Evolutionary conservation across 2,888 invertebrate genomes (phyloP).

Genomic region (Noctua janthina): DNA sequence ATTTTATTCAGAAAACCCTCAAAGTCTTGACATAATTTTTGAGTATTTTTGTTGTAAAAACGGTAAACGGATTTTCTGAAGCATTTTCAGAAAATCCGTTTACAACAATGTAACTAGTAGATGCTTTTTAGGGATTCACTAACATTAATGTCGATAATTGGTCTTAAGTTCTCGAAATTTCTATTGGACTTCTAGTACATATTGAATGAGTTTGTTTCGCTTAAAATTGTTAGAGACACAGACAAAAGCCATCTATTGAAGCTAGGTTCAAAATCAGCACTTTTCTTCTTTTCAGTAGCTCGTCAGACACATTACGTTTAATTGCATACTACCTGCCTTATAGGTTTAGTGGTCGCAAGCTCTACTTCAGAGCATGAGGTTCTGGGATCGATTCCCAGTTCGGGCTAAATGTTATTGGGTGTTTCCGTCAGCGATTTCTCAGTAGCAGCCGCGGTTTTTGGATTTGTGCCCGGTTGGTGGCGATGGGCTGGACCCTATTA

Average conservation of each 20-base stretch:
- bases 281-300: background rate
- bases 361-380: background rate
- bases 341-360: background rate
- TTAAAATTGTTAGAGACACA: background rate
- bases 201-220: background rate
- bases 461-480: background rate
- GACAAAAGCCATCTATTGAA: background rate
- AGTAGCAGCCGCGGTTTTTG: background rate
- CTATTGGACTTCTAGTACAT: background rate
- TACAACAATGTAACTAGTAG: background rate
- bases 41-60: background rate
- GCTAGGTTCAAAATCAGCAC: background rate
- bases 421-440: background rate
- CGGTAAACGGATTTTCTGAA: no score
- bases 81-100: background rate
- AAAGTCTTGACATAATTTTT: background rate
- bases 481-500: background rate
- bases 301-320: background rate
- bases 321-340: background rate
- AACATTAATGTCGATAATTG: background rate
- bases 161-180: background rate
- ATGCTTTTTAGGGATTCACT: background rate
- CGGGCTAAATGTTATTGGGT: background rate
- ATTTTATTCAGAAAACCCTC: conserved; percentile 9
- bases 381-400: background rate